Evolutionary conservation across 2,113 vertebrate genomes (phyloP).

Genomic region (Gopherus evgoodei): DNA sequence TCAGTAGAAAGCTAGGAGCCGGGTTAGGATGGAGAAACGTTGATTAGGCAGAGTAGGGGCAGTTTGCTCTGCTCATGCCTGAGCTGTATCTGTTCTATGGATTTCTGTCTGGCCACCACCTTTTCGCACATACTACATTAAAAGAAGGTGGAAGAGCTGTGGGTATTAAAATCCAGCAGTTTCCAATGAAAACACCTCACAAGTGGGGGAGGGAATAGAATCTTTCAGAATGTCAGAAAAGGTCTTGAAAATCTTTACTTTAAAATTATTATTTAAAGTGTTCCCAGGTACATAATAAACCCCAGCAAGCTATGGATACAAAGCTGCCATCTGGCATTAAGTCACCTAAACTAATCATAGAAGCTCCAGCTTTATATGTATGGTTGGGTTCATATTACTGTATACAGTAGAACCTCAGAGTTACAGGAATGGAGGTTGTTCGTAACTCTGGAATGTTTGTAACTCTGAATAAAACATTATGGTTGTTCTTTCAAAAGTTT

Average conservation of each 20-base stretch:
- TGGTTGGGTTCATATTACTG: constrained; percentile 58
- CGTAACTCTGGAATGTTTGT: no score
- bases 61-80: not conserved
- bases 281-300: constrained; percentile 47
- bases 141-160: not conserved
- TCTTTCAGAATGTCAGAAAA: constrained; percentile 37
- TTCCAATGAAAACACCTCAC: constrained; percentile 33
- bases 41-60: not conserved
- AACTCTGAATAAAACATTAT: no score
- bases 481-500: no score
- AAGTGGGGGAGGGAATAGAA: constrained; percentile 37
- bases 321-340: constrained; percentile 66
- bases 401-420: not conserved
- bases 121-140: constrained; percentile 13
- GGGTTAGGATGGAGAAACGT: not conserved
- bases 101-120: not conserved
- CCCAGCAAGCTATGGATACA: constrained; percentile 44
- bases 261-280: constrained; percentile 66
- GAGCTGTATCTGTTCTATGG: not conserved
- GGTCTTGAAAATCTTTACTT: constrained; percentile 63
- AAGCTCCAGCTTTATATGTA: constrained; percentile 58
- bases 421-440: no score
- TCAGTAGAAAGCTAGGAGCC: constrained; percentile 15
- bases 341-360: constrained; percentile 52
- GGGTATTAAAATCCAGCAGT: constrained; percentile 24